Conservation (phyloP, 2,113 vertebrate species). For the Aspiorhynchus laticeps region DNA sequence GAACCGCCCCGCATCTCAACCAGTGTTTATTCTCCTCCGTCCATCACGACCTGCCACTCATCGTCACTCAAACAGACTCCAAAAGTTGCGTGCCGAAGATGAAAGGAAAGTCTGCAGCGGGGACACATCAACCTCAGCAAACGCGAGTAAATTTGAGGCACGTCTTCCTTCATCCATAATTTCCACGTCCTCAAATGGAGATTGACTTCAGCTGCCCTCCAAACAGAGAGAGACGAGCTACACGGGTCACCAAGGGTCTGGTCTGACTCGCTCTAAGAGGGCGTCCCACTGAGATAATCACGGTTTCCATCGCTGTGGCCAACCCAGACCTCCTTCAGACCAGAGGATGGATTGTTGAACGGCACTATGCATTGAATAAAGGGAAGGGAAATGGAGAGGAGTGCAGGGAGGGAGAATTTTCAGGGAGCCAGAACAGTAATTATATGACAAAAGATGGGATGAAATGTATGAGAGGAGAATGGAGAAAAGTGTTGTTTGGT, state of each 20-base stretch:
- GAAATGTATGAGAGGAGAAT: neutral
- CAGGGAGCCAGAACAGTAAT: neutral
- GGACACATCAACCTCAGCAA: neutral
- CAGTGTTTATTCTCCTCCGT: conserved; percentile 6
- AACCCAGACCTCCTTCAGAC: conserved; percentile 1
- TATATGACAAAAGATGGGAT: neutral
- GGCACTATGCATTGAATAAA: neutral
- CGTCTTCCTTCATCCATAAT: neutral
- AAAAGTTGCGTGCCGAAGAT: neutral
- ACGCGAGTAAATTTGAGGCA: neutral
- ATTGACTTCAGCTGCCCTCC: conserved; percentile 10
- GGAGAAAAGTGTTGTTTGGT: neutral
- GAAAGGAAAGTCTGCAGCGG: neutral
- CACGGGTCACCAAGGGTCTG: neutral
- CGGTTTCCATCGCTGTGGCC: conserved; percentile 22
- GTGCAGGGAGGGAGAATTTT: neutral
- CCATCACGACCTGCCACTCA: neutral
- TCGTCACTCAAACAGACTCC: neutral
- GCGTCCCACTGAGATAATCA: conserved; percentile 39
- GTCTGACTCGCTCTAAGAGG: conserved; percentile 23
- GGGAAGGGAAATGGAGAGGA: neutral
- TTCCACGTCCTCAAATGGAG: neutral
- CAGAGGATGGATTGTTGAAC: conserved; percentile 16
- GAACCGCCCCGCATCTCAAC: neutral
- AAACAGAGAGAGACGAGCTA: neutral